Evolutionary conservation across 2,888 invertebrate species (phyloP).

Genomic region (Acleris holmiana): DNA sequence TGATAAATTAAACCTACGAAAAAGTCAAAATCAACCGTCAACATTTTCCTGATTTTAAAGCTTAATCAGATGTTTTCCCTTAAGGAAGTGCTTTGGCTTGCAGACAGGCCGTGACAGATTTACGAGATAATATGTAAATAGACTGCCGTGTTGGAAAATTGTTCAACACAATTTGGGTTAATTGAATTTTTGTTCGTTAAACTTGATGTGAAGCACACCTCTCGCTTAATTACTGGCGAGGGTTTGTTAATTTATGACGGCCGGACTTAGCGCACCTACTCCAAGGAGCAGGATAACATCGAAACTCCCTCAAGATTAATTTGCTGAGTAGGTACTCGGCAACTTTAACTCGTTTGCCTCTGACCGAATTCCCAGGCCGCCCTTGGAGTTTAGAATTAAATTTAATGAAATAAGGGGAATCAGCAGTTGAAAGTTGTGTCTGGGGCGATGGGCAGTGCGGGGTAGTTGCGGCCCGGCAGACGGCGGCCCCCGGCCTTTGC

Average conservation of each 20-base stretch:
- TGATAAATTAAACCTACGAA: not conserved
- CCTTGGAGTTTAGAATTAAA: conserved; percentile 79
- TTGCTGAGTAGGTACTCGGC: conserved; percentile 74
- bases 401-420: conserved; percentile 80
- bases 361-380: conserved; percentile 75
- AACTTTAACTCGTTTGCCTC: conserved; percentile 82
- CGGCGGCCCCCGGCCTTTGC: conserved; percentile 35
- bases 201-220: conserved; percentile 76
- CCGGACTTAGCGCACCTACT: conserved; percentile 67
- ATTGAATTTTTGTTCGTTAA: conserved; percentile 80
- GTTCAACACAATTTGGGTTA: conserved; percentile 72
- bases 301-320: conserved; percentile 84
- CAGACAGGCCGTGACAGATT: conserved; percentile 55
- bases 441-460: conserved; percentile 49
- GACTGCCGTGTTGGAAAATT: conserved; percentile 64
- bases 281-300: conserved; percentile 74
- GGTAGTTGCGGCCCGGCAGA: conserved; percentile 49
- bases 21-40: conserved; percentile 42
- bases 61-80: conserved; percentile 40
- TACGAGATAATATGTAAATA: conserved; percentile 65
- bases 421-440: conserved; percentile 67
- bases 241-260: conserved; percentile 81
- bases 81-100: conserved; percentile 46
- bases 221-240: conserved; percentile 76
- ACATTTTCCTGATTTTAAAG: conserved; percentile 38